Base-by-base conservation (phyloP, 1,140 invertebrate species). In the Aphidius gifuensis region DNA sequence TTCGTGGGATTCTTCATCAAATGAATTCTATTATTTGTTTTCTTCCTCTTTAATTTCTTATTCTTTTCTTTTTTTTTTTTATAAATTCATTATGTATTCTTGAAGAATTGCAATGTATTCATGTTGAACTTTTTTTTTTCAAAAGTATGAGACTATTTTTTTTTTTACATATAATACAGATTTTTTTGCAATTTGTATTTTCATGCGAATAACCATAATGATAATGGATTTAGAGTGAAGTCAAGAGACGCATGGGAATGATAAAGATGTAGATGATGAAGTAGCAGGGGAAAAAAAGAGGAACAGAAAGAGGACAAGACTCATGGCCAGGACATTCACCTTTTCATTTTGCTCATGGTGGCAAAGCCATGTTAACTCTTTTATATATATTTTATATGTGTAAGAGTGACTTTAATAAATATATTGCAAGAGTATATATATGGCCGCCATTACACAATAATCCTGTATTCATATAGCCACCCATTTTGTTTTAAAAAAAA, bases 361-460 rank as follows among this genome's bases (percentile, higher is more conserved):
- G 61, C 60, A 53, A 63, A 40, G 51, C 56, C 56, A 57, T 57
- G 48, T 62, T 63, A 49, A 49, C 43, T 50, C 9, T 43, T 53
- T 32, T 32, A 32, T 53, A 40, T 55, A 23, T 40, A 49, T 39
- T 60, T 11, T 58, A 61, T 47, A 48, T 43, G 9, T 48, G n/a
- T 16, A 38, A 11, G 39, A 49, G 38, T 45, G 56, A 45, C 39
- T 45, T 32, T n/a, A 16, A 16, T 16, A 16, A 16, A 16, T 16
- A 16, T 16, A n/a, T 60, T 39, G 4, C 7, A 47, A 5, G 55
- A 16, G 9, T 16, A 43, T 43, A 46, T 9, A 54, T 21, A 38
- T 51, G 49, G 69, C 68, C 71, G 68, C 70, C 71, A 71, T 72
- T 70, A 71, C 72, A 73, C 72, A 73, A 74, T 73, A 71, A 67